A percentile compares a stretch with the other conserved stretches of the same genome.
Conservation (phyloP, 2,113 vertebrate species). For the Sander vitreus region DNA sequence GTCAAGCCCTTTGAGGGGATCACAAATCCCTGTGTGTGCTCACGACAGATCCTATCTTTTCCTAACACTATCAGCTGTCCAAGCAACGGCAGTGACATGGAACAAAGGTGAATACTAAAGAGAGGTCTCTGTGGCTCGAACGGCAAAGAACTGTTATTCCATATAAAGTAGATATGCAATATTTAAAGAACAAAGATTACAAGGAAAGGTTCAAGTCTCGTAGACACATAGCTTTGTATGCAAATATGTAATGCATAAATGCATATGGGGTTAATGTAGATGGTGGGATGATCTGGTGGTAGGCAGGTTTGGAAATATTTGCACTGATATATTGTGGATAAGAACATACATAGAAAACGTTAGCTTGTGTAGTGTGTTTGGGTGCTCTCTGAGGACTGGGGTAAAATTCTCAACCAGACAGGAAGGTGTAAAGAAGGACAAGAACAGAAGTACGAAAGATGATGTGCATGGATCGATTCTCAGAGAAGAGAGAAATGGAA, state of each 20-base stretch:
- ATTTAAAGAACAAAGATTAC: not conserved
- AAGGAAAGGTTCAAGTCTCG: not conserved
- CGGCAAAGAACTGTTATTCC: not conserved
- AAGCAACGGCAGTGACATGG: not conserved
- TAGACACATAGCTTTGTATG: not conserved
- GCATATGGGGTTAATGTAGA: not conserved
- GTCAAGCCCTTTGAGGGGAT: slow-evolving; percentile 2
- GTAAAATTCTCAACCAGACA: not conserved
- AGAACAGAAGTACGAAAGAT: not conserved
- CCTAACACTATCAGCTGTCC: slow-evolving; percentile 22
- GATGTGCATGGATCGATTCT: not conserved
- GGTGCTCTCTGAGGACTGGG: not conserved
- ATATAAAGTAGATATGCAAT: not conserved
- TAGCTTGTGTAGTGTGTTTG: not conserved
- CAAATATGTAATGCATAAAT: not conserved
- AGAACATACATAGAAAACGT: not conserved
- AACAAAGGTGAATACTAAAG: slow-evolving; percentile 2
- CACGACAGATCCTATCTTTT: not conserved
- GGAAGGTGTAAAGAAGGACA: not conserved
- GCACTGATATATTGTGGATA: not conserved
- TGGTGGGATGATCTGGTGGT: not conserved
- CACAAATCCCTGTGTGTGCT: not conserved
- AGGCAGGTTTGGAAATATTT: not conserved
- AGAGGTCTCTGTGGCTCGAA: not conserved
- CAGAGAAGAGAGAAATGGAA: not conserved